These are phyloP conservation scores for Ctenoplectra terminalis DNA, from an alignment of 1,140 invertebrate species.

Conservation along the genomic window DNA sequence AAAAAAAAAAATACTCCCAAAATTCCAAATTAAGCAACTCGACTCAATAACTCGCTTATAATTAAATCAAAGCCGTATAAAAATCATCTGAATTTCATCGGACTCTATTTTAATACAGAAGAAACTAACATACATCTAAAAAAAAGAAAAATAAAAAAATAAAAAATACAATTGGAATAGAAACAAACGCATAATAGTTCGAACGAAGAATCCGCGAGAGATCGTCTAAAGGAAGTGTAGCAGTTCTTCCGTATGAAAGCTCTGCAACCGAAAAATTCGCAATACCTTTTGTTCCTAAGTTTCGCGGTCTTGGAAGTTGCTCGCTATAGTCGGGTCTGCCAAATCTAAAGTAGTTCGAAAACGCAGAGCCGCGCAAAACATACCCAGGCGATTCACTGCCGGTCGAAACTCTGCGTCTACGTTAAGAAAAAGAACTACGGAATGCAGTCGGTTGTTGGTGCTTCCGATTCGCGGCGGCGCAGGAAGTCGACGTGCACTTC, in stretches of 20 bases:
- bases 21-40: too few relatives aligned
- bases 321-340: conserved; percentile 25
- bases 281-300: conserved; percentile 55
- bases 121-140: too few relatives aligned
- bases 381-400: conserved; percentile 35
- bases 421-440: conserved; percentile 40
- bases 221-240: conserved; percentile 15
- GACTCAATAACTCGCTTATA: too few relatives aligned
- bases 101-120: too few relatives aligned
- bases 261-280: conserved; percentile 26
- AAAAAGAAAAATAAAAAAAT: too few relatives aligned
- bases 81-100: too few relatives aligned
- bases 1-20: too few relatives aligned
- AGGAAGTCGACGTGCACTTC: conserved; percentile 45
- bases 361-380: conserved; percentile 52
- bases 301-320: conserved; percentile 39
- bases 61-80: too few relatives aligned
- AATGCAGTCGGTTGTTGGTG: conserved; percentile 15
- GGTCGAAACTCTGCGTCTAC: conserved; percentile 21
- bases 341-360: conserved; percentile 57
- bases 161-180: too few relatives aligned
- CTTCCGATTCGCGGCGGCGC: conserved; percentile 42
- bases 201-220: neutral
- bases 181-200: neutral
- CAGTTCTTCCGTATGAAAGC: conserved; percentile 16